phyloP scores from a whole-genome alignment of 2,797 vertebrate species.

The Harpagifer antarcticus region DNA sequence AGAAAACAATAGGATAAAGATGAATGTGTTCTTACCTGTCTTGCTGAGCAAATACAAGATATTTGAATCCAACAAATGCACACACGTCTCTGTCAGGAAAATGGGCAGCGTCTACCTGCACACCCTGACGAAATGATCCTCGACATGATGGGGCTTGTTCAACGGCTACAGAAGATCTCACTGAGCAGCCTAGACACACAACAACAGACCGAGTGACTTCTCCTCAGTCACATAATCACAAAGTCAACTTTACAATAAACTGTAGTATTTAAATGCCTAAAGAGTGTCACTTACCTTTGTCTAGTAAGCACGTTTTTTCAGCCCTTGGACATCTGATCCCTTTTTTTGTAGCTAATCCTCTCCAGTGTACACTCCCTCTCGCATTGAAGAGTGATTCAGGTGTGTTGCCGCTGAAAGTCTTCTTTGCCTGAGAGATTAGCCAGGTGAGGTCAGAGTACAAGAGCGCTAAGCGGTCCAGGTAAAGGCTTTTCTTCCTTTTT shows the following conservation, averaged over 20 bases:
- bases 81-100: constrained; percentile 70
- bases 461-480: constrained; percentile 50
- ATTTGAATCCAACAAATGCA: constrained; percentile 54
- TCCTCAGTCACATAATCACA: neutral
- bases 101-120: constrained; percentile 62
- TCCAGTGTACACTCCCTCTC: constrained; percentile 34
- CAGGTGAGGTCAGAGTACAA: constrained; percentile 73
- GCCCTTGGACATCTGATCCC: constrained; percentile 15
- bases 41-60: constrained; percentile 45
- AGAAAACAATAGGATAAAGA: constrained; percentile 12
- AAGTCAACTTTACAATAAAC: neutral
- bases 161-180: constrained; percentile 29
- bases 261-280: neutral
- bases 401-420: constrained; percentile 61
- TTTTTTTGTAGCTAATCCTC: constrained; percentile 11
- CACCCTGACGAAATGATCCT: constrained; percentile 54
- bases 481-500: constrained; percentile 22
- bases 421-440: constrained; percentile 48
- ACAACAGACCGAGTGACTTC: constrained; percentile 22
- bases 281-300: constrained; percentile 45
- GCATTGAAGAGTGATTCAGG: constrained; percentile 53
- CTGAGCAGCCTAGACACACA: constrained; percentile 45
- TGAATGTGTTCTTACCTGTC: constrained; percentile 68
- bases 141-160: constrained; percentile 81
- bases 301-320: neutral